Base-by-base conservation (phyloP, 2,797 vertebrate genomes). In the Oryzias sinensis region DNA sequence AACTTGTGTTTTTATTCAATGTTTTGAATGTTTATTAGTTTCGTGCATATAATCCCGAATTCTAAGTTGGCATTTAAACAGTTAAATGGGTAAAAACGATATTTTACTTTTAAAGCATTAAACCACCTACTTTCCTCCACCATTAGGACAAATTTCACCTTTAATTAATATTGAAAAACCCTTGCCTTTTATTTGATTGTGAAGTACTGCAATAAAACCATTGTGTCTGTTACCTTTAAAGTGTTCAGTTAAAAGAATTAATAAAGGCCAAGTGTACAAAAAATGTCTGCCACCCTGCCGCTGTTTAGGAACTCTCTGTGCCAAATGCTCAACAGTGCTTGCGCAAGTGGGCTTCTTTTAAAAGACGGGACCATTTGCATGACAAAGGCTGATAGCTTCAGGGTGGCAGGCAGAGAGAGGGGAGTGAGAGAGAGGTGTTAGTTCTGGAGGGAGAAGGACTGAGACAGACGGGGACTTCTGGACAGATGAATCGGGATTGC, bases 321-420 rank as follows among this genome's bases (percentile, higher is more conserved):
- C 83, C 82, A 87, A 88, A 80, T 51, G 78, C 76, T 83, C 85
- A 82, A 84, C 84, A 84, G 82, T 81, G 82, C 90, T 93, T 92
- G 86, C 88, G 87, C 85, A 90, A 90, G 80, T 77, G 65, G 77
- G 67, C 57, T 77, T 76, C 85, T 86, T 87, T 87, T 80, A 76
- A 84, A 87, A 88, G 89, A 87, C 72, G 74, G 58, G 72, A 1
- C 3, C 13, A 91, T 93, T 92, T 90, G 87, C 92, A 93, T 92
- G 75, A 93, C 89, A 93, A 93, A 88, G 72, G 72, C 17, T 18
- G 59, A 75, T 78, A 70, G 81, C 85, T 80, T 70, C 62, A 83
- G 74, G 77, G 79, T 68, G 69, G 65, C 56, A 49, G 62, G 57
- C 62, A 77, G 59, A 73, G 80, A 66, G 72, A 73, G 47, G 27